Conservation (phyloP, 2,113 vertebrate species). For the Dunckerocampus dactyliophorus region DNA sequence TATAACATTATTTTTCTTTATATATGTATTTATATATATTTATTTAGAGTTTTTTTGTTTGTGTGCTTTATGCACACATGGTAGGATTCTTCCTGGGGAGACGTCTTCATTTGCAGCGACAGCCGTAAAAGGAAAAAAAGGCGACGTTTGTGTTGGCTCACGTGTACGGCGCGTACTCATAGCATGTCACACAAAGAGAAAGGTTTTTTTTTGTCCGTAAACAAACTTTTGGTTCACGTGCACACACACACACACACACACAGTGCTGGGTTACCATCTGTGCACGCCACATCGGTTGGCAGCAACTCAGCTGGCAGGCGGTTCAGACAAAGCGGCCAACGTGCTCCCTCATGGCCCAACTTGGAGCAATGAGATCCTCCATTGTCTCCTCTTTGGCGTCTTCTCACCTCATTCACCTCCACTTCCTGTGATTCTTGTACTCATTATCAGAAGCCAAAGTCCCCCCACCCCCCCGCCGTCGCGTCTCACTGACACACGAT, state of each 20-base stretch:
- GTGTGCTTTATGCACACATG: conserved; percentile 7
- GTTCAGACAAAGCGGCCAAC: conserved; percentile 74
- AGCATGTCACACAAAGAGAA: no score
- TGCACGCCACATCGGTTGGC: conserved; percentile 61
- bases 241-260: conserved; percentile 22
- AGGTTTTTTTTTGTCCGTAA: no score
- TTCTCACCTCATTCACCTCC: conserved; percentile 23
- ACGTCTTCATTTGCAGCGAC: not conserved
- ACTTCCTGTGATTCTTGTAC: conserved; percentile 20
- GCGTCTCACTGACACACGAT: conserved; percentile 34
- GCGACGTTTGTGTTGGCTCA: no score
- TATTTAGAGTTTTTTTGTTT: conserved; percentile 8
- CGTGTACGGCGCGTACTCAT: no score
- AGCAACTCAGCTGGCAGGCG: conserved; percentile 67
- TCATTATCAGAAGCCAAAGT: conserved; percentile 18
- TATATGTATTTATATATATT: conserved; percentile 2
- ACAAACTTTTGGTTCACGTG: not conserved
- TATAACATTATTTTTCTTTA: conserved; percentile 21
- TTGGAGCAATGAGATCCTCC: conserved; percentile 61
- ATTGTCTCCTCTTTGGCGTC: conserved; percentile 18
- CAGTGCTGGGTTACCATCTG: conserved; percentile 65
- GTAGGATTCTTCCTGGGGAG: conserved; percentile 11
- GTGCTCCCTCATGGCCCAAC: conserved; percentile 70
- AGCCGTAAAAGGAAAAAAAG: not conserved
- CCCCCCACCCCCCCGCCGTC: conserved; percentile 10